Percentiles rank a stretch among this genome's conserved stretches.
These are phyloP conservation scores for Polydesmus complanatus DNA, from an alignment of 2,888 invertebrate genomes.

Conservation along the genomic window DNA sequence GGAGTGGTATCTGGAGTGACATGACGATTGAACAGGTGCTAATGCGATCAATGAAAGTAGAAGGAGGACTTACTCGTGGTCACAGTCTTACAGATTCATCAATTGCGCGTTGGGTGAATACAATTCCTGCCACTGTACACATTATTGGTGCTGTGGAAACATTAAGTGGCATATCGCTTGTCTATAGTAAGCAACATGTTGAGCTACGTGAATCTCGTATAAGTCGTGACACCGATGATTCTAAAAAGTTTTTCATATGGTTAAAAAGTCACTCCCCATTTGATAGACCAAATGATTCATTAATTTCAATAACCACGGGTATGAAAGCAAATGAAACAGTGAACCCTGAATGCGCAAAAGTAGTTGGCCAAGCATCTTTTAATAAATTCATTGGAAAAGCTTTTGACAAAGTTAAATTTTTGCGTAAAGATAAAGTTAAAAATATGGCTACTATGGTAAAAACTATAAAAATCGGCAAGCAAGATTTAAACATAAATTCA, in stretches of 20 bases:
- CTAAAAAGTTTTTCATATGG: neutral
- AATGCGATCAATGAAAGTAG: slow-evolving; percentile 10
- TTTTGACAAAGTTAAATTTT: neutral
- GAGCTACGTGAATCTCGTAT: slow-evolving; percentile 3
- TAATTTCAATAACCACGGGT: neutral
- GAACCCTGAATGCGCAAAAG: neutral
- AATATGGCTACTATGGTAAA: neutral
- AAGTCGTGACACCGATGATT: neutral
- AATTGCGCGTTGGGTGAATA: slow-evolving; percentile 2
- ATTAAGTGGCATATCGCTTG: too few relatives aligned
- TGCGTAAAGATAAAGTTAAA: neutral
- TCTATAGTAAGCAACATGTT: slow-evolving; percentile 13
- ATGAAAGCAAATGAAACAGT: neutral
- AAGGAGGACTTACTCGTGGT: slow-evolving; percentile 11
- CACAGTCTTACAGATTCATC: slow-evolving; percentile 3
- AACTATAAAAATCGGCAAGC: neutral
- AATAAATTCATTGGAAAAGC: neutral
- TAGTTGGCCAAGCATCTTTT: neutral
- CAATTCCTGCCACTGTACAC: slow-evolving; percentile 1
- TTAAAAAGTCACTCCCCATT: neutral
- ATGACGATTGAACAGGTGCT: slow-evolving; percentile 14
- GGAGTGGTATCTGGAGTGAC: slow-evolving; percentile 13
- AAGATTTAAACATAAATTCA: neutral
- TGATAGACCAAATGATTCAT: neutral
- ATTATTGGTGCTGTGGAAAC: neutral